phyloP scores from a whole-genome alignment of 2,113 vertebrate genomes.

The Megaceryle maxima region DNA sequence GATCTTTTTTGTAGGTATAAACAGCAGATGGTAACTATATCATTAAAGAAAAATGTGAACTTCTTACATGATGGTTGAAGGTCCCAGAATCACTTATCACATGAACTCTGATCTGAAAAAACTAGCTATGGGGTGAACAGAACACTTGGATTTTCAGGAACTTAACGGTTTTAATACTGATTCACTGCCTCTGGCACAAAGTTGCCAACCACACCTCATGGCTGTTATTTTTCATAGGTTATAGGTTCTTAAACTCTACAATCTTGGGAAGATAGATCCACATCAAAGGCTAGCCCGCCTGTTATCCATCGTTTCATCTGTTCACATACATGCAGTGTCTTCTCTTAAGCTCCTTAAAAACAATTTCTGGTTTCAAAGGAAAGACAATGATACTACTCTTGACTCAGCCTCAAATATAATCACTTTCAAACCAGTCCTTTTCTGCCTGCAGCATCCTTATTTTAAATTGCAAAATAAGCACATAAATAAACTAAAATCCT shows the following conservation, averaged over 20 bases:
- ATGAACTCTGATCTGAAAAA: background rate
- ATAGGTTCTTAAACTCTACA: background rate
- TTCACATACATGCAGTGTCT: background rate
- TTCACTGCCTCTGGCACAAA: background rate
- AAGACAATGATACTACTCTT: background rate
- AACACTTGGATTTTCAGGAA: background rate
- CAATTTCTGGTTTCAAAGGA: background rate
- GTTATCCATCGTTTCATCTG: background rate
- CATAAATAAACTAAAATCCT: background rate
- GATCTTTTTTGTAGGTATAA: background rate
- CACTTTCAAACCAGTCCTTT: background rate
- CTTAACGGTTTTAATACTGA: background rate
- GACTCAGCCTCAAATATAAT: background rate
- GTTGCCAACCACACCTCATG: background rate
- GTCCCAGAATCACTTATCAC: background rate
- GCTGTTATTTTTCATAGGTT: background rate
- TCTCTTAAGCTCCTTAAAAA: background rate
- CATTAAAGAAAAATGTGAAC: background rate
- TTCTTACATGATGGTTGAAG: background rate
- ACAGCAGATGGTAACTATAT: background rate
- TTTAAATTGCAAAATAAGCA: slow-evolving; percentile 22
- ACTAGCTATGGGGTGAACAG: background rate
- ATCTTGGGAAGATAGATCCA: background rate
- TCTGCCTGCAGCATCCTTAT: background rate
- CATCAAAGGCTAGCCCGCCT: background rate